Base-by-base conservation (phyloP, 2,888 invertebrate genomes). In the Diploptera punctata region DNA sequence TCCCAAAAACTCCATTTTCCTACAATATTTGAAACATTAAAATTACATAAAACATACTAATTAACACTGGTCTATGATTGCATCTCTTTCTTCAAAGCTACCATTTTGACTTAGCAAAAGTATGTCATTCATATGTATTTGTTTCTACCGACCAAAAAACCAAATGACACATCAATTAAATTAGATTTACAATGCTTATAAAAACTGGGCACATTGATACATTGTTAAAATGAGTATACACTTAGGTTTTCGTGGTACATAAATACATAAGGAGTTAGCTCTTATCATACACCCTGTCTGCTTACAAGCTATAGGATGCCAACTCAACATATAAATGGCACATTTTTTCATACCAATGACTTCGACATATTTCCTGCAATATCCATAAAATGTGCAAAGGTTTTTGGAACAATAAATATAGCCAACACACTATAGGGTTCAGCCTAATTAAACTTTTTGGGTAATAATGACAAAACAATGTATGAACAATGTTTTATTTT, bases 141-240 rank as follows among this genome's bases (percentile, higher is more conserved):
- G 21, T 65, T 47, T 26, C 65, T 65, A 65, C 29, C 16, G 24
- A 26, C 44, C 29, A 47, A 65, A 26, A 16, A 65, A 65, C 43
- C 65, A 47, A 44, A 65, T 24, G 16, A 65, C 43, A 44, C 26
- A 65, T 24, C 47, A 65, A 47, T 44, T 21, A 65, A 65, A 65
- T 47, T 19, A 65, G 33, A 24, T 4, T 65, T 47, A 65, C 44
- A 65, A 44, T 47, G 38, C 65, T 65, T 65, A 65, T 65, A 65
- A 65, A 65, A 65, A 65, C 47, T 47, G 65, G 65, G 65, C 44
- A 65, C 65, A 65, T 44, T 44, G 65, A 65, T 65, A 65, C 44
- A 65, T 16, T 47, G 47, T 65, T 65, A 65, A 65, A 65, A 65
- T 65, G 65, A 65, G 43, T 47, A 44, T 18, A 57, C 69, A 69